phyloP scores from a whole-genome alignment of 2,888 invertebrate genomes.

The Seladonia tumulorum region DNA sequence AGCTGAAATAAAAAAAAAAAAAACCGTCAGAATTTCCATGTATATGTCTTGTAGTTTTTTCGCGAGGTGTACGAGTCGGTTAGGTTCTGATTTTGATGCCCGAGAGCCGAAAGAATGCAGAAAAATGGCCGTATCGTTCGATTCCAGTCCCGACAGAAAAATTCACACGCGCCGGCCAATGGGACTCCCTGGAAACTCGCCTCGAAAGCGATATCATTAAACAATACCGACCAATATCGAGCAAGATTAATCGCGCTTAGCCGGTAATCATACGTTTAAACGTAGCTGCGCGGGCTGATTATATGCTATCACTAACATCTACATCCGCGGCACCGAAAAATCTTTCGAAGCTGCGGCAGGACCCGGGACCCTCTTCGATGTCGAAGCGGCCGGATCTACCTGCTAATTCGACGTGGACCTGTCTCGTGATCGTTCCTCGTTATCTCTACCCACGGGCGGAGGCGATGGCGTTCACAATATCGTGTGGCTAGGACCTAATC shows the following conservation, averaged over 20 bases:
- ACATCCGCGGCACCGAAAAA: constrained; percentile 40
- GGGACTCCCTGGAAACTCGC: neutral
- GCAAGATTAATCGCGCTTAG: constrained; percentile 45
- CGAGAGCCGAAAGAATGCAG: neutral
- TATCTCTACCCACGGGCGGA: constrained; percentile 66
- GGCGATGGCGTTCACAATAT: constrained; percentile 63
- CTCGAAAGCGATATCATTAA: constrained; percentile 30
- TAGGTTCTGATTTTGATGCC: neutral
- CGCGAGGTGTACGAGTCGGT: too few species aligned
- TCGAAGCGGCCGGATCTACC: constrained; percentile 67
- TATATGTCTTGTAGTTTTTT: neutral
- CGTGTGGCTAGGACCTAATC: constrained; percentile 64
- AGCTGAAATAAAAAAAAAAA: too few species aligned
- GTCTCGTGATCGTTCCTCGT: constrained; percentile 70
- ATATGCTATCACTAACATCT: constrained; percentile 63
- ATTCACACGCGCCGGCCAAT: constrained; percentile 28
- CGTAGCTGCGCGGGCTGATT: constrained; percentile 48
- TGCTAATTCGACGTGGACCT: constrained; percentile 75
- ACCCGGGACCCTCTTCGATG: constrained; percentile 44
- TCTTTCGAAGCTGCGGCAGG: constrained; percentile 18
- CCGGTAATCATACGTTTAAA: constrained; percentile 52
- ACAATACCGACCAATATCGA: constrained; percentile 38
- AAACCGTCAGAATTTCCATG: too few species aligned
- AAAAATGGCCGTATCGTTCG: neutral
- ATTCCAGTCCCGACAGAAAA: neutral